Conservation (phyloP, 1,140 invertebrate genomes). For the Bombus huntii region DNA sequence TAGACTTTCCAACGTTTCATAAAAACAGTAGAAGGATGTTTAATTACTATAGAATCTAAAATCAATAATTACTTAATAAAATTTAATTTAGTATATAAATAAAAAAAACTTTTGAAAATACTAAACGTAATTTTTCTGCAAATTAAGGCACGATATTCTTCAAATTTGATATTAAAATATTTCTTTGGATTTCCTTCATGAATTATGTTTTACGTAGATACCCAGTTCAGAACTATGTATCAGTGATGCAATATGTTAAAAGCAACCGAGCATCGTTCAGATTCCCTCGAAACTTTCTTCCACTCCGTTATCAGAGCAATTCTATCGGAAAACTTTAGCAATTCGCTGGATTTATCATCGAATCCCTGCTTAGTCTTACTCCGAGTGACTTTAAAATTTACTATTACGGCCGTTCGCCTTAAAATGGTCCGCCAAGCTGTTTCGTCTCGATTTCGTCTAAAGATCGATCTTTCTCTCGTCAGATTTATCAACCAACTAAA, state of each 20-base stretch:
- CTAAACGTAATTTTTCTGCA: too few relatives aligned
- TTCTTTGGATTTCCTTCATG: not conserved
- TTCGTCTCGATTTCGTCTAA: slow-evolving; percentile 6
- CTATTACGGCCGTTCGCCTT: not conserved
- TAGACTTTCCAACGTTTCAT: too few relatives aligned
- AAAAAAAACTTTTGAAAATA: not conserved
- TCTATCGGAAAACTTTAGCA: slow-evolving; percentile 61
- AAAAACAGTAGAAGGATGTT: too few relatives aligned
- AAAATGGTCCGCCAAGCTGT: slow-evolving; percentile 35
- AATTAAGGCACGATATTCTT: too few relatives aligned
- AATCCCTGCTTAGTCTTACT: slow-evolving; percentile 5
- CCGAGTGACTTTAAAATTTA: slow-evolving; percentile 47
- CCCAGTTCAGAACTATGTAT: not conserved
- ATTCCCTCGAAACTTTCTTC: slow-evolving; percentile 3
- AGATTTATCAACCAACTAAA: not conserved
- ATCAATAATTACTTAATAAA: not conserved
- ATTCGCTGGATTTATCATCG: slow-evolving; percentile 60
- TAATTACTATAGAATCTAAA: not conserved
- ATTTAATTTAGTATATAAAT: not conserved
- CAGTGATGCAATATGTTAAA: not conserved
- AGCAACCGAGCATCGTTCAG: not conserved
- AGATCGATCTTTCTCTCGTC: slow-evolving; percentile 1
- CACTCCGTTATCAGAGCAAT: slow-evolving; percentile 39
- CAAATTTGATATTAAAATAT: not conserved
- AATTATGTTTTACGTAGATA: not conserved